Conservation (phyloP, 2,888 invertebrate genomes). For the Salpingus planirostris region DNA sequence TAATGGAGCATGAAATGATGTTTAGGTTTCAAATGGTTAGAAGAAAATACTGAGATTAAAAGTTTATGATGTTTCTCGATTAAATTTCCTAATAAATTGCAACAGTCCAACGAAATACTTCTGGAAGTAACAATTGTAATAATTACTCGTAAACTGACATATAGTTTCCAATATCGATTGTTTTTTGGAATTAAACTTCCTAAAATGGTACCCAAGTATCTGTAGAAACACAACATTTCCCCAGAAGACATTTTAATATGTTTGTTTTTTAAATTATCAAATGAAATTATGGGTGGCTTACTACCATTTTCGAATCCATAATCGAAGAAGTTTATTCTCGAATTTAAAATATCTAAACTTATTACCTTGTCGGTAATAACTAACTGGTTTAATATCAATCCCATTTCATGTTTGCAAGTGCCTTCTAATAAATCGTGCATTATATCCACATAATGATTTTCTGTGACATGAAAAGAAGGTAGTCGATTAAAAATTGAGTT, state of each 20-base stretch:
- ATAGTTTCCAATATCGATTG: slow-evolving; percentile 18
- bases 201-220: slow-evolving; percentile 15
- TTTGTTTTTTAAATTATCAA: slow-evolving; percentile 12
- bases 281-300: slow-evolving; percentile 15
- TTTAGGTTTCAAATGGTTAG: slow-evolving; percentile 14
- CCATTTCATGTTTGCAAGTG: slow-evolving; percentile 14
- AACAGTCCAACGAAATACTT: not conserved
- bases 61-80: slow-evolving; percentile 10
- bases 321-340: slow-evolving; percentile 8
- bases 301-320: slow-evolving; percentile 9
- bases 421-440: slow-evolving; percentile 22
- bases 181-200: slow-evolving; percentile 15
- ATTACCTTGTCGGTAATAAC: slow-evolving; percentile 7
- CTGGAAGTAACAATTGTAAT: not conserved
- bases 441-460: slow-evolving; percentile 18
- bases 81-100: slow-evolving; percentile 2
- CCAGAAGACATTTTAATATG: slow-evolving; percentile 15
- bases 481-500: slow-evolving; percentile 14
- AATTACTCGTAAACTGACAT: slow-evolving; percentile 1
- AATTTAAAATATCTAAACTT: slow-evolving; percentile 12
- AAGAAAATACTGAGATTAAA: slow-evolving; percentile 8
- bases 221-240: slow-evolving; percentile 16
- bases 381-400: slow-evolving; percentile 8
- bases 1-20: slow-evolving; percentile 15
- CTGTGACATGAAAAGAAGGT: slow-evolving; percentile 16